A percentile compares a stretch with the other conserved stretches of the same genome.
Evolutionary conservation across 1,140 invertebrate species (phyloP).

Genomic region (Acromyrmex heyeri): DNA sequence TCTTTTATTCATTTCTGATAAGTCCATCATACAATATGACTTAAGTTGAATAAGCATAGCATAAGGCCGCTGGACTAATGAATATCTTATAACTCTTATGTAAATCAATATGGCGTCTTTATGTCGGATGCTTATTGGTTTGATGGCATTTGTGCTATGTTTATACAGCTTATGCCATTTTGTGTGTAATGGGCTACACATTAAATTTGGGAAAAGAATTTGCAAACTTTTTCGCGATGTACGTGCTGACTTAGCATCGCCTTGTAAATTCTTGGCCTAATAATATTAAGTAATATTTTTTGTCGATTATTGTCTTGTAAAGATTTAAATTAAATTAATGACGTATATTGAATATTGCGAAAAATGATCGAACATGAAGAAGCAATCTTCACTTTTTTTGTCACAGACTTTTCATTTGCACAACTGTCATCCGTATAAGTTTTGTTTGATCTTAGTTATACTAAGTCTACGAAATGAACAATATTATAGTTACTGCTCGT

Average conservation of each 20-base stretch:
- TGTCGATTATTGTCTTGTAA: not conserved
- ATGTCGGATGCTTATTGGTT: no score
- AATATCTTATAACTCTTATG: no score
- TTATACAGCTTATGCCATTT: no score
- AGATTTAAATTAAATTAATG: conserved; percentile 24
- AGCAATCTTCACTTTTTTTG: conserved; percentile 11
- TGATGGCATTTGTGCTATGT: no score
- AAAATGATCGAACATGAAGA: conserved; percentile 25
- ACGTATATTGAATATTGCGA: conserved; percentile 2
- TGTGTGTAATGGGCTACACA: not conserved
- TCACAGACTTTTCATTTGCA: conserved; percentile 18
- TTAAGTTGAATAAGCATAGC: no score
- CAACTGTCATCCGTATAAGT: conserved; percentile 25
- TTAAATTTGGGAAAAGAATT: conserved; percentile 17
- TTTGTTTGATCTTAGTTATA: conserved; percentile 64
- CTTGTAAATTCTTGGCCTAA: conserved; percentile 53
- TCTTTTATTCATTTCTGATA: conserved; percentile 29
- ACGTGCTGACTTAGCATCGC: conserved; percentile 30
- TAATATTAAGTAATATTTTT: conserved; percentile 25
- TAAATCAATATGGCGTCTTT: no score
- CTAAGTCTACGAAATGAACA: conserved; percentile 43
- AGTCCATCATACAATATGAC: no score
- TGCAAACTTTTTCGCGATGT: conserved; percentile 9
- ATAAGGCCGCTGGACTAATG: no score
- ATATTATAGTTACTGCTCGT: conserved; percentile 60